Conservation (phyloP, 2,888 invertebrate genomes). For the Eledona agricola region DNA sequence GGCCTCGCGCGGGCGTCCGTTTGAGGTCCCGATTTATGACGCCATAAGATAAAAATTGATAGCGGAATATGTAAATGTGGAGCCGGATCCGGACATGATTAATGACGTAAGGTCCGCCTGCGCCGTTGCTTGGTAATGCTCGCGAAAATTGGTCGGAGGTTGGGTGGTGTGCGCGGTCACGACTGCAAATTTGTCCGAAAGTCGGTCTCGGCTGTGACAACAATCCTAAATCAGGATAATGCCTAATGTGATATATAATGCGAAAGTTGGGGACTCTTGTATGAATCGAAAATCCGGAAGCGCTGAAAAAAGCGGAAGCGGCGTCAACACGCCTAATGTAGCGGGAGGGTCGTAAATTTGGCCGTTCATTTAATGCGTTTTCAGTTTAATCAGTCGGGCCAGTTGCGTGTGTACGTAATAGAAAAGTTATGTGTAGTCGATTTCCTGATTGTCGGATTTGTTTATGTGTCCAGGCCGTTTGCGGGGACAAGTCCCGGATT, state of each 20-base stretch:
- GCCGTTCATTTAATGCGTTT: slow-evolving; percentile 51
- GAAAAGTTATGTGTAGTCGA: slow-evolving; percentile 47
- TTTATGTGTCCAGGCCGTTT: slow-evolving; percentile 28
- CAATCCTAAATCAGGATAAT: slow-evolving; percentile 58
- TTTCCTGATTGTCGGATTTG: slow-evolving; percentile 42
- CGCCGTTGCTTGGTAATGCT: slow-evolving; percentile 43
- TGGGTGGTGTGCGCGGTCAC: slow-evolving; percentile 46
- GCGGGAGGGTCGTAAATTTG: slow-evolving; percentile 41
- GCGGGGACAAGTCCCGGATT: slow-evolving; percentile 28
- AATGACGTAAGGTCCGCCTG: slow-evolving; percentile 44
- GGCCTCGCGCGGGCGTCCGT: slow-evolving; percentile 41
- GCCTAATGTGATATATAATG: slow-evolving; percentile 47
- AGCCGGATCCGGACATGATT: slow-evolving; percentile 49
- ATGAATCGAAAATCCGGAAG: slow-evolving; percentile 6
- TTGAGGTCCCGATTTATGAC: slow-evolving; percentile 54
- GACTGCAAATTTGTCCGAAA: slow-evolving; percentile 57
- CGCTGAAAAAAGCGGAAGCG: slow-evolving; percentile 5
- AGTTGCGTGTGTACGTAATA: slow-evolving; percentile 40
- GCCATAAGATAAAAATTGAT: slow-evolving; percentile 56
- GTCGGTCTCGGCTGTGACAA: slow-evolving; percentile 44
- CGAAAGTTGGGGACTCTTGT: slow-evolving; percentile 9
- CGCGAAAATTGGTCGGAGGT: slow-evolving; percentile 41
- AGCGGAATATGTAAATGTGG: slow-evolving; percentile 55
- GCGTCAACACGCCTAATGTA: slow-evolving; percentile 13
- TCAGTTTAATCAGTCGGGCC: slow-evolving; percentile 46